Evolutionary conservation across 2,888 invertebrate species (phyloP), one percentile per base, ranked within the genome.

Genomic region (Siphlonurus alternatus): DNA sequence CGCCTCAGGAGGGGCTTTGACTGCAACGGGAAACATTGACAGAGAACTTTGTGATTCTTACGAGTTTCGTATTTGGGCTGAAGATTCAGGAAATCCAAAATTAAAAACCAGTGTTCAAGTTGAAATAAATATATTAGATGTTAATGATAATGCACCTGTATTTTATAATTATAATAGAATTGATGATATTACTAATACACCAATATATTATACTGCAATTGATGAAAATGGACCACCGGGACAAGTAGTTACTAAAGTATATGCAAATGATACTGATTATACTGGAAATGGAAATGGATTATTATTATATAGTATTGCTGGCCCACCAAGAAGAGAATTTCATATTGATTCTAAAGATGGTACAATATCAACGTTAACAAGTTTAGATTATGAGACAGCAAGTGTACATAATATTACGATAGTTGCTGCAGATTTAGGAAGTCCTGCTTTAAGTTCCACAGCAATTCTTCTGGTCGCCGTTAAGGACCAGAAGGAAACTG

Each of bases 261-360:
- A 82, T 66, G 93, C 93, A 0, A 90, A 91, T 68, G 93, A 93
- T 75, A 84, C 88, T 18, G 93, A 93, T 73, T 89, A 89, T 69
- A 76, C 84, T 59, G 88, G 89, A 1, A 91, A 92, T 71, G 92
- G 92, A n/a, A 93, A 93, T 71, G 92, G 92, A 0, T 75, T 91
- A 59, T 83, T 93, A 1, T 76, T 92, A 0, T 93, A 87, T 69
- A 87, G 88, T 69, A 78, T 92, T 59, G 82, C 85, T 0, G 56
- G 56, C n/a, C 56, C 56, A 22, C 56, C 56, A n/a, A 56, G 56
- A 56, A n/a, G 56, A n/a, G 56, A 56, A 22, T 56, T 56, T 22
- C 56, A 56, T 22, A 88, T 93, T 62, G 92, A 93, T 73, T 90
- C 89, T 0, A 87, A 91, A 70, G 90, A 92, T 71, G 93, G 93